These are phyloP conservation scores for Pissodes strobi DNA, from an alignment of 1,140 invertebrate genomes.

Conservation along the genomic window DNA sequence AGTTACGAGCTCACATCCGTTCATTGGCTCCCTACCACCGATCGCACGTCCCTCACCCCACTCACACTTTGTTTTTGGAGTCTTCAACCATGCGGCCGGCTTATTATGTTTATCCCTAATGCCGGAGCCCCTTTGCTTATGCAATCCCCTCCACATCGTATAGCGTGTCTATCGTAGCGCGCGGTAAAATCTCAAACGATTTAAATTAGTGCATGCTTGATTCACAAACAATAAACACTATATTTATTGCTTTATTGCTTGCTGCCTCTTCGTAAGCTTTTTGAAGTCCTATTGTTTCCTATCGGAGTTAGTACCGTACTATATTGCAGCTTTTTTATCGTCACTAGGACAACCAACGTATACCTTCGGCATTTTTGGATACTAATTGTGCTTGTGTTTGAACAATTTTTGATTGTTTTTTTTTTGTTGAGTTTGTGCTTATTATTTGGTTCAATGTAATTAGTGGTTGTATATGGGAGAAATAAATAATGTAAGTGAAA, in stretches of 20 bases:
- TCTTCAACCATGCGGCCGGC: conserved; percentile 22
- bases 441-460: too few relatives aligned
- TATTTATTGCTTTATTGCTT: conserved; percentile 32
- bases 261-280: conserved; percentile 4
- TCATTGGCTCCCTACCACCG: conserved; percentile 22
- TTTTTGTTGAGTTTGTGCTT: too few relatives aligned
- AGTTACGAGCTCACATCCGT: conserved; percentile 29
- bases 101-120: conserved; percentile 36
- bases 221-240: conserved; percentile 43
- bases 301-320: conserved; percentile 2
- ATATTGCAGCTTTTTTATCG: background rate
- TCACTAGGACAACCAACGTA: too few relatives aligned
- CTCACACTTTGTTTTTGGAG: conserved; percentile 3
- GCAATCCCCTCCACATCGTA: conserved; percentile 37
- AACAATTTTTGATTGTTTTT: background rate
- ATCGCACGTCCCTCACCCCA: background rate
- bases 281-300: conserved; percentile 1
- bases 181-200: conserved; percentile 46
- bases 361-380: too few relatives aligned
- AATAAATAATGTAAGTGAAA: too few relatives aligned
- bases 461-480: too few relatives aligned
- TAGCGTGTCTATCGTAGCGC: conserved; percentile 31
- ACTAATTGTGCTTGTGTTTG: conserved; percentile 2
- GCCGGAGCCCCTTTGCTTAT: conserved; percentile 41
- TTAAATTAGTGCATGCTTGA: conserved; percentile 47